Percentiles rank a stretch among this genome's conserved stretches.
These are phyloP conservation scores for Nephrotoma flavescens DNA, from an alignment of 2,888 invertebrate species.

Conservation along the genomic window DNA sequence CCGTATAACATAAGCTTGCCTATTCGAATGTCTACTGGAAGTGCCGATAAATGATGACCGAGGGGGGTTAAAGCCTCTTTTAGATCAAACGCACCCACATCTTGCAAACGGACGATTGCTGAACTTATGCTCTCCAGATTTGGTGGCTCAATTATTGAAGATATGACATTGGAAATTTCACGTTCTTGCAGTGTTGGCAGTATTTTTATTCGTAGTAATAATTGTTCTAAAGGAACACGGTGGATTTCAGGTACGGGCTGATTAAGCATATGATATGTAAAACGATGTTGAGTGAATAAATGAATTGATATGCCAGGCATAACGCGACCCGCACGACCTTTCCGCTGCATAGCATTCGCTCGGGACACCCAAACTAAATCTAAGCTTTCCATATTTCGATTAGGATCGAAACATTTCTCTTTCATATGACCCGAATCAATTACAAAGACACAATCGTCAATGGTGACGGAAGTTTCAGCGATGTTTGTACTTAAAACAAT, in stretches of 20 bases:
- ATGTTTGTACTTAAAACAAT: constrained; percentile 85
- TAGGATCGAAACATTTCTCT: constrained; percentile 53
- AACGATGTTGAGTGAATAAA: constrained; percentile 63
- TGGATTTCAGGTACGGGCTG: constrained; percentile 84
- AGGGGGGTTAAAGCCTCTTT: constrained; percentile 62
- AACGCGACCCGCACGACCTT: constrained; percentile 82
- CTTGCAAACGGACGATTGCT: constrained; percentile 53
- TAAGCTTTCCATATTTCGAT: constrained; percentile 74
- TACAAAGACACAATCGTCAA: constrained; percentile 91
- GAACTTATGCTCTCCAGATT: constrained; percentile 47
- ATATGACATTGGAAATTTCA: constrained; percentile 23
- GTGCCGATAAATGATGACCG: constrained; percentile 71
- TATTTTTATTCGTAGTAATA: constrained; percentile 60
- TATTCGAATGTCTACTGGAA: constrained; percentile 82
- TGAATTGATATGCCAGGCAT: constrained; percentile 74
- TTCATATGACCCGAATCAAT: constrained; percentile 88
- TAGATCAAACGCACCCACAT: constrained; percentile 67
- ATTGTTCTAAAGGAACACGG: constrained; percentile 72
- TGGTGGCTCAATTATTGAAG: constrained; percentile 49
- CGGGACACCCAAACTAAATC: constrained; percentile 81
- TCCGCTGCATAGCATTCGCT: constrained; percentile 80
- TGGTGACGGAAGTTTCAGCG: constrained; percentile 90
- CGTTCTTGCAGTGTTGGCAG: constrained; percentile 29
- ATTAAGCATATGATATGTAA: constrained; percentile 45
- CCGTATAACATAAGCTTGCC: constrained; percentile 89